Base-by-base conservation (phyloP, 2,797 vertebrate genomes). In the Notoglanidium macrostoma region DNA sequence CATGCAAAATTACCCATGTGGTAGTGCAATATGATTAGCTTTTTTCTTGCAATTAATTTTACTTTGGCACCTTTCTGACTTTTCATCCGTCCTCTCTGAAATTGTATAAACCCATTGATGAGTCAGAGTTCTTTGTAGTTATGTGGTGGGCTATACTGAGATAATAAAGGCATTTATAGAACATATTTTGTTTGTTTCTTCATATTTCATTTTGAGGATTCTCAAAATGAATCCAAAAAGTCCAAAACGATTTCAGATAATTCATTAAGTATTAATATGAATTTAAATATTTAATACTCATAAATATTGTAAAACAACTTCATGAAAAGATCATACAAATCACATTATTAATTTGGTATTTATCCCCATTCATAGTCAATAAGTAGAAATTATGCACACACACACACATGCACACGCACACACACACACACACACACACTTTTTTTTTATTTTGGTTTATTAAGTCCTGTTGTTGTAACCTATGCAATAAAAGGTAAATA, bases 401-500 rank as follows among this genome's bases (percentile, higher is more conserved):
- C 77, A 59, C 23, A 59, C 23, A 21, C 7, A 51, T 10, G 12
- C 2, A 51, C 2, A 11, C 2, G 12, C 12, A 51, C 2, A 51
- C 12, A 51, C 12, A 11, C 2, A 49, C 9, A 49, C 9, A 49
- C 17, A 17, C 2, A 55, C 17, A 55, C 2, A 55, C 5, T 55
- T 55, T 55, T 54, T 54, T 54, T 61, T 59, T n/a, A 68, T 23
- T n/a, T 49, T 68, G 26, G 44, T 82, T 73, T 85, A 77, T 85
- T 63, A 73, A 77, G 79, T 72, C 59, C 44, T 54, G 54, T 80
- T 87, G 88, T 90, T 91, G 77, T 89, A 87, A 86, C 86, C 89
- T 91, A 87, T 90, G 87, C 89, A 90, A 90, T 90, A 72, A 49
- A 86, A 85, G 85, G 54, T 74, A 86, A 84, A 68, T 29, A 29